A percentile compares a stretch with the other conserved stretches of the same genome.
phyloP scores from a whole-genome alignment of 1,140 invertebrate species.

The Drosophila virilis region DNA sequence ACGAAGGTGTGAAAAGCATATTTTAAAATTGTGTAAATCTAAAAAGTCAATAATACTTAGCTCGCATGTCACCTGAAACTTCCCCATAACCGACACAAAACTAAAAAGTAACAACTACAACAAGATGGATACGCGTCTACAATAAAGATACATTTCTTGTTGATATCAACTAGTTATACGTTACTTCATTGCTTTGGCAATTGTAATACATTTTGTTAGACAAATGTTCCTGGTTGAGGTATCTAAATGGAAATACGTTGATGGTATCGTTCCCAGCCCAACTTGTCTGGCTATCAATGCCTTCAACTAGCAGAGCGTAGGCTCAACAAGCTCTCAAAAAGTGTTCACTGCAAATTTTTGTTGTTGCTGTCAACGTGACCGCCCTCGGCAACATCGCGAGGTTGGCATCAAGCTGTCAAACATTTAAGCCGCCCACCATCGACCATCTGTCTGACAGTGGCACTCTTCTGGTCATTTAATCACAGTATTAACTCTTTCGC shows the following conservation, averaged over 20 bases:
- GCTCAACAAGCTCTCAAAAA: conserved; percentile 18
- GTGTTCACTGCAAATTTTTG: neutral
- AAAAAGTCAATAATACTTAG: neutral
- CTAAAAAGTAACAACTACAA: neutral
- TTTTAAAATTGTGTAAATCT: neutral
- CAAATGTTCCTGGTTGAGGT: too few species aligned
- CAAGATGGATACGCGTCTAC: too few species aligned
- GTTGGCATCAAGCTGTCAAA: conserved; percentile 61
- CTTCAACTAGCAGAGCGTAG: conserved; percentile 2
- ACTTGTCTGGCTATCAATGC: conserved; percentile 18
- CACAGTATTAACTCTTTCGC: conserved; percentile 84
- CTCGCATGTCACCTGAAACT: neutral
- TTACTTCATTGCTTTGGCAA: too few species aligned
- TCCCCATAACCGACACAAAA: neutral
- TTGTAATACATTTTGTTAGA: too few species aligned
- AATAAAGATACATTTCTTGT: too few species aligned
- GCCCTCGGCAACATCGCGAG: neutral
- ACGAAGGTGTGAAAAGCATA: neutral
- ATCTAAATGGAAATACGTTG: conserved; percentile 3
- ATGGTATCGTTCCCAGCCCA: conserved; percentile 15
- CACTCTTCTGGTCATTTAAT: conserved; percentile 78
- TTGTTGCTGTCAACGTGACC: conserved; percentile 7
- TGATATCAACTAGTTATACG: too few species aligned
- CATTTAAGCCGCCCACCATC: conserved; percentile 70
- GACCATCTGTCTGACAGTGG: conserved; percentile 67